Base-by-base conservation (phyloP, 2,888 invertebrate species). In the Nemotelus nigrinus region DNA sequence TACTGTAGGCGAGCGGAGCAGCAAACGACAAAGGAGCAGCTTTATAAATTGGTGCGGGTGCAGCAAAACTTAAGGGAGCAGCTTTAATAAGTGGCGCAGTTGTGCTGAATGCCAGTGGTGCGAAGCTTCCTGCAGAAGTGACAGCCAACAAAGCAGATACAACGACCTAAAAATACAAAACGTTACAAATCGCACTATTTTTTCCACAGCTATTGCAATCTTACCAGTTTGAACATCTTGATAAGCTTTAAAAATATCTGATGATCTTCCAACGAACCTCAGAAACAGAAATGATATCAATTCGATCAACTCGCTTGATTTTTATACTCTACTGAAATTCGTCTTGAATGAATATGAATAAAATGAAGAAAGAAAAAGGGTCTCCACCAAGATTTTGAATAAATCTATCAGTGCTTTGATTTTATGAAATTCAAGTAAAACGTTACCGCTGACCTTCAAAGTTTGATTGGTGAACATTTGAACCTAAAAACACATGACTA, bases 181-280 rank as follows among this genome's bases (percentile, higher is more conserved):
- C 25, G 25, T 25, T 25, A 25, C 25, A 25, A 25, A 25, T 25
- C 1, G 25, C 25, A 25, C 25, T 25, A 53, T 53, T 10, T 53
- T 53, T 53, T 53, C 7, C 6, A 53, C 53, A 53, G 10, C 10
- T 10, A 25, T 55, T 70, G 4, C n/a, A 3, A 74, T 47, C 74
- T 60, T 50, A 74, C 74, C 41, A 74, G 63, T 74, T 74, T 74
- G 74, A 74, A 74, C 74, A 74, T 74, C 41, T 74, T 74, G 70
- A 5, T 43, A n/a, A 50, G 10, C 3, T 58, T 58, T 58, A 7
- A 3, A 60, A 60, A 60, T 60, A 25, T 64, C 8, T 6, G 45
- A 64, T 44, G 64, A 39, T 67, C 48, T 67, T 67, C 41, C 41
- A 43, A 4, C 41, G 3, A 7, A 39, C 48, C 47, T 47, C n/a